Base-by-base conservation (phyloP, 2,113 vertebrate species). In the Cyphomyrus plagiostoma region DNA sequence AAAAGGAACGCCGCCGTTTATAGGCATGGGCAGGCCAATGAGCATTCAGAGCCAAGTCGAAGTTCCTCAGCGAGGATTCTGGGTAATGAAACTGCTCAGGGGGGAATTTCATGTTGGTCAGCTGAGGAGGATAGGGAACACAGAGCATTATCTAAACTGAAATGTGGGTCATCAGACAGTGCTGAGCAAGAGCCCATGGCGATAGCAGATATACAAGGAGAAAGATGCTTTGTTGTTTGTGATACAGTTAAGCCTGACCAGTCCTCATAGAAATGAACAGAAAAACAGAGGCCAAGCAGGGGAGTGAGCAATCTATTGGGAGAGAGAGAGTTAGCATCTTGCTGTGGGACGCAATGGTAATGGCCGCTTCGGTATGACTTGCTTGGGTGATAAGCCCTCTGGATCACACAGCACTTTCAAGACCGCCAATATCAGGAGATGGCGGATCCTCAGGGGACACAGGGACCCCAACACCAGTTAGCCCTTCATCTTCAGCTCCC, bases 151-250 rank as follows among this genome's bases (percentile, higher is more conserved):
- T 26, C 7, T 58, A 52, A 23, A 84, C 88, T 84, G 35, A 89
- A 80, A 80, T 89, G 11, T 48, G 15, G 21, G 80, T 66, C 7
- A 89, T 58, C 19, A 48, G 35, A 62, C 86, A 15, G 30, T 88
- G 88, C 39, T 83, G 50, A 89, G 88, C 80, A 19, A 53, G 21
- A 30, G 42, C 11, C 42, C 80, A 89, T 39, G 89, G 80, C 45
- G 21, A 84, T 1, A 11, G 17, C 21, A 85, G 62, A 84, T 23
- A 58, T 35, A 48, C 23, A 53, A 80, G 46, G 26, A 39, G 42
- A 35, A 7, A 45, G 21, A n/a, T 6, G 10, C 26, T 21, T 89
- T 89, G 80, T 35, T 56, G 49, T 26, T 88, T 66, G 30, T 2
- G 35, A 42, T 66, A 19, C 35, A 46, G 53, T 4, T 62, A n/a